A percentile compares a stretch with the other conserved stretches of the same genome.
Evolutionary conservation across 1,140 invertebrate species (phyloP).

Genomic region (Pseudomyrmex cubaensis): DNA sequence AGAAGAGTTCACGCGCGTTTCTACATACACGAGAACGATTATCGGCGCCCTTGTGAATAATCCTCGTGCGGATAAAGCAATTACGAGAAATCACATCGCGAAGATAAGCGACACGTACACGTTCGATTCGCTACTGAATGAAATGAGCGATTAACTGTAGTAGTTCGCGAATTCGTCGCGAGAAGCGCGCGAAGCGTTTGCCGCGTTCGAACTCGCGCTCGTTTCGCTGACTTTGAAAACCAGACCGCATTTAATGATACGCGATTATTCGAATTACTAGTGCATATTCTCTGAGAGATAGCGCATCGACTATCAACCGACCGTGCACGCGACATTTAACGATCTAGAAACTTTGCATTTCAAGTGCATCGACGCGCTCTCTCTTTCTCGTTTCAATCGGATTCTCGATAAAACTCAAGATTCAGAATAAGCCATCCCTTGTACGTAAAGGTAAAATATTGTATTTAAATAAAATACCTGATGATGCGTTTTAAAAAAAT

Average conservation of each 20-base stretch:
- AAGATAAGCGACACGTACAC: neutral
- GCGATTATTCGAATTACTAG: conserved; percentile 43
- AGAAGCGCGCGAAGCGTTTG: conserved; percentile 20
- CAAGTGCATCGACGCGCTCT: neutral
- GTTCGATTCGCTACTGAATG: neutral
- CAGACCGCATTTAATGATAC: neutral
- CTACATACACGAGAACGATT: neutral
- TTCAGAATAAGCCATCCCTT: neutral
- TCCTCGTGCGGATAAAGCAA: neutral
- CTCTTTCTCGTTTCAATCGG: neutral
- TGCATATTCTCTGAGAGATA: conserved; percentile 1
- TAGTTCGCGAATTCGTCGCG: neutral
- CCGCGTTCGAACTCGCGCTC: conserved; percentile 4
- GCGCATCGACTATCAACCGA: neutral
- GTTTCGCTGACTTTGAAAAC: neutral
- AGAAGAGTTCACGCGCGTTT: neutral
- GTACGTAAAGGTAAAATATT: too few relatives aligned
- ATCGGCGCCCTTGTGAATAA: neutral
- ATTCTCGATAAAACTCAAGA: conserved; percentile 15
- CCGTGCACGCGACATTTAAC: conserved; percentile 5
- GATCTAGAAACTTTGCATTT: conserved; percentile 12
- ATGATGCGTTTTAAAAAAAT: too few relatives aligned
- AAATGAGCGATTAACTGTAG: neutral
- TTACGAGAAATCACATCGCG: neutral
- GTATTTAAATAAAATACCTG: neutral